phyloP scores from a whole-genome alignment of 35 echinoderm and acorn worm species.

The Strongylocentrotus purpuratus region DNA sequence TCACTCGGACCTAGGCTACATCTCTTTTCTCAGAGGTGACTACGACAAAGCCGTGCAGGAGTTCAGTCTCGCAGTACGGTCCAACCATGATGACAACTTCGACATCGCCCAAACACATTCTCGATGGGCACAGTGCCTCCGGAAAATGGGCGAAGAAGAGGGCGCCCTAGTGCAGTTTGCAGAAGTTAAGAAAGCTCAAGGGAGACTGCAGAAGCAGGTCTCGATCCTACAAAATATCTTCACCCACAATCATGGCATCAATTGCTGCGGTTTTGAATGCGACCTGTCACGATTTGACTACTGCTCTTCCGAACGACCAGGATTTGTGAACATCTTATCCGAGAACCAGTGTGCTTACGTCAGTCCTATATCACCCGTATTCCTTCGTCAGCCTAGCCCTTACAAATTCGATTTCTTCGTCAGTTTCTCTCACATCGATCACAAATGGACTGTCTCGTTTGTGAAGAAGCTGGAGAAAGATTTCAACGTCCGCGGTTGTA shows the following conservation, averaged over 20 bases:
- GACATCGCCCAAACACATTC: constrained; percentile 71
- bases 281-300: constrained; percentile 82
- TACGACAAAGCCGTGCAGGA: constrained; percentile 63
- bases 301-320: constrained; percentile 64
- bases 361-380: not conserved
- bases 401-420: constrained; percentile 91
- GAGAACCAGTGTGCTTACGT: constrained; percentile 47
- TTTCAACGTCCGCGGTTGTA: constrained; percentile 61
- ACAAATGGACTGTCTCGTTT: constrained; percentile 87
- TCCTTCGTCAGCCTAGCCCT: not conserved
- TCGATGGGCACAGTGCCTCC: constrained; percentile 81
- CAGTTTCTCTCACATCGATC: constrained; percentile 78
- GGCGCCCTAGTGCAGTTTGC: constrained; percentile 55
- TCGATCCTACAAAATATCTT: constrained; percentile 56
- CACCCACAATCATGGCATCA: constrained; percentile 56
- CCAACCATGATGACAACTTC: constrained; percentile 70
- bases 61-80: constrained; percentile 70
- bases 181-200: constrained; percentile 42
- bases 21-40: constrained; percentile 65
- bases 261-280: constrained; percentile 90
- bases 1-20: constrained; percentile 81
- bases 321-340: constrained; percentile 78
- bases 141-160: constrained; percentile 63
- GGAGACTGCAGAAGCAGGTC: constrained; percentile 43
- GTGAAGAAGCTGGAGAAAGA: constrained; percentile 82